Evolutionary conservation across 2,797 vertebrate genomes (phyloP).

Genomic region (Tenualosa ilisha): DNA sequence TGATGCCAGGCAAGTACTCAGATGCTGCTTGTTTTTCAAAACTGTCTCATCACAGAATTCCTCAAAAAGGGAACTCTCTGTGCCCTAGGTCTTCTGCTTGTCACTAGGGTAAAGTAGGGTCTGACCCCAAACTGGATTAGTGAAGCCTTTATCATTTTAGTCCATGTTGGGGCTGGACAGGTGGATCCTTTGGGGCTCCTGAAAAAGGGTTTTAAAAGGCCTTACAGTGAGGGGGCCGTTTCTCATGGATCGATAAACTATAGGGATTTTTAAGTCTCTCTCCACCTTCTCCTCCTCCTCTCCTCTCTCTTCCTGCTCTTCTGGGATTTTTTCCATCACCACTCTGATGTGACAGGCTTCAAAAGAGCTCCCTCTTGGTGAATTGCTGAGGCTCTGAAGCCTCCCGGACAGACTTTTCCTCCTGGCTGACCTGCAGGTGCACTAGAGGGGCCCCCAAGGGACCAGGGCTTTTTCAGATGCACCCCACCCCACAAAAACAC

Average conservation of each 20-base stretch:
- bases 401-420: neutral
- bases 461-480: neutral
- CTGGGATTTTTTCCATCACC: neutral
- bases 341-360: slow-evolving; percentile 7
- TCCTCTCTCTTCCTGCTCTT: neutral
- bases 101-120: neutral
- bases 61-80: neutral
- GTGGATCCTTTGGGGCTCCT: neutral
- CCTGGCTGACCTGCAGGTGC: slow-evolving; percentile 8
- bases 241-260: neutral
- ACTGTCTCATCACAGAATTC: neutral
- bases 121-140: neutral
- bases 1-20: too few species aligned
- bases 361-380: neutral
- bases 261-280: neutral
- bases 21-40: too few species aligned
- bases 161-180: neutral
- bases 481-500: neutral
- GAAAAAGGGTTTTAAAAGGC: slow-evolving; percentile 11
- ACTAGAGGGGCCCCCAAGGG: neutral
- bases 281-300: neutral
- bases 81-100: neutral
- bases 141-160: neutral
- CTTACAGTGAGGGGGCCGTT: slow-evolving; percentile 13
- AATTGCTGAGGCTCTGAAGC: neutral